Percentiles rank a stretch among this genome's conserved stretches.
phyloP scores from a whole-genome alignment of 2,888 invertebrate genomes.

The Caenorhabditis wallacei region DNA sequence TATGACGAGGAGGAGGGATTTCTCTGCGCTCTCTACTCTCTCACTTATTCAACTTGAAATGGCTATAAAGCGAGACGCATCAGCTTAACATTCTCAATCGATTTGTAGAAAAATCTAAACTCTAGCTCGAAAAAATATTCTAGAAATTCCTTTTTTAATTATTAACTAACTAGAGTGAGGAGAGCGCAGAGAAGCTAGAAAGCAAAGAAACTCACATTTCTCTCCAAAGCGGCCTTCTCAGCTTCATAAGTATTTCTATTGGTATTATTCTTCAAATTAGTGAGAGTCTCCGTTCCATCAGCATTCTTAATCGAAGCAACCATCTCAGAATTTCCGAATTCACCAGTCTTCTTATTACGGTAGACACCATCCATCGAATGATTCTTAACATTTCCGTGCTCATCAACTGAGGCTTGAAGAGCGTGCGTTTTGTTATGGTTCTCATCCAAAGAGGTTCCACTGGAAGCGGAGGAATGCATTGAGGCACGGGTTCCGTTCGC shows the following conservation, averaged over 20 bases:
- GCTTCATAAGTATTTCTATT: conserved; percentile 54
- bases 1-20: too few species aligned
- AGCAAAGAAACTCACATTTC: neutral
- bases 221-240: conserved; percentile 38
- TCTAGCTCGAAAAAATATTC: too few species aligned
- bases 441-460: conserved; percentile 41
- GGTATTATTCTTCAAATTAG: conserved; percentile 27
- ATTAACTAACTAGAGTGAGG: neutral
- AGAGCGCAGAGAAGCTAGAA: too few species aligned
- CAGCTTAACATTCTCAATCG: too few species aligned
- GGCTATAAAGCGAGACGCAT: too few species aligned
- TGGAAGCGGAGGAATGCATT: conserved; percentile 15
- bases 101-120: too few species aligned
- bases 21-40: too few species aligned
- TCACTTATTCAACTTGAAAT: neutral
- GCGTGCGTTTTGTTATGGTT: conserved; percentile 35
- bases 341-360: conserved; percentile 53
- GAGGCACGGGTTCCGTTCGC: conserved; percentile 31
- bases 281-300: conserved; percentile 30
- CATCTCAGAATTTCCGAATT: conserved; percentile 35
- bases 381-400: conserved; percentile 39
- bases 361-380: conserved; percentile 40
- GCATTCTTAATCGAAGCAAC: conserved; percentile 26
- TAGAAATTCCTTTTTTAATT: too few species aligned
- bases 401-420: conserved; percentile 31